Evolutionary conservation across 2,113 vertebrate genomes (phyloP).

Genomic region (Epinephelus fuscoguttatus): DNA sequence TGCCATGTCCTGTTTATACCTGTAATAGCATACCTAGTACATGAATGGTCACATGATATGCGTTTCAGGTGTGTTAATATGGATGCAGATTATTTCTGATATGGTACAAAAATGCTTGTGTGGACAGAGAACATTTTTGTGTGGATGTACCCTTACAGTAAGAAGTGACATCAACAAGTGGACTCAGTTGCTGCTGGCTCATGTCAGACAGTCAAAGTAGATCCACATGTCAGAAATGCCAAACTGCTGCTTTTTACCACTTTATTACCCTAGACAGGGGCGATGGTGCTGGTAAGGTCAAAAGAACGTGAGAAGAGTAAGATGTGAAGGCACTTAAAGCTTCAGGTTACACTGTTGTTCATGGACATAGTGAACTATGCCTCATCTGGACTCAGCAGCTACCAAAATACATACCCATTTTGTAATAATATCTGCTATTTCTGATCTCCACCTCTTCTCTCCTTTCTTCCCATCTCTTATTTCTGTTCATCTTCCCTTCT

Average conservation of each 20-base stretch:
- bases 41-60: no score
- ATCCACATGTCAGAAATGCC: slow-evolving; percentile 57
- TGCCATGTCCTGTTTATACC: no score
- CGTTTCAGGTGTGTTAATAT: no score
- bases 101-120: no score
- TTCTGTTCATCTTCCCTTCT: background rate
- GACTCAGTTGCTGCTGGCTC: slow-evolving; percentile 44
- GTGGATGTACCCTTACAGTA: slow-evolving; percentile 20
- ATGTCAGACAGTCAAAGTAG: slow-evolving; percentile 44
- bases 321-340: slow-evolving; percentile 61
- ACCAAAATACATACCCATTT: slow-evolving; percentile 27
- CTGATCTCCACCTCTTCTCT: background rate
- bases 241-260: slow-evolving; percentile 59
- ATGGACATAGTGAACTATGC: slow-evolving; percentile 12
- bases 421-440: background rate
- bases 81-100: no score
- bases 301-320: slow-evolving; percentile 67
- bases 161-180: slow-evolving; percentile 55
- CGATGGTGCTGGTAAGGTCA: slow-evolving; percentile 45
- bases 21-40: no score
- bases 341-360: slow-evolving; percentile 54
- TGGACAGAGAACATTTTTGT: no score
- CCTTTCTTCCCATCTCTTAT: background rate
- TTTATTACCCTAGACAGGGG: slow-evolving; percentile 50
- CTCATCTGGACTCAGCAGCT: slow-evolving; percentile 35